Percentiles rank a stretch among this genome's conserved stretches.
phyloP scores from a whole-genome alignment of 2,888 invertebrate species.

The Notodonta ziczac region DNA sequence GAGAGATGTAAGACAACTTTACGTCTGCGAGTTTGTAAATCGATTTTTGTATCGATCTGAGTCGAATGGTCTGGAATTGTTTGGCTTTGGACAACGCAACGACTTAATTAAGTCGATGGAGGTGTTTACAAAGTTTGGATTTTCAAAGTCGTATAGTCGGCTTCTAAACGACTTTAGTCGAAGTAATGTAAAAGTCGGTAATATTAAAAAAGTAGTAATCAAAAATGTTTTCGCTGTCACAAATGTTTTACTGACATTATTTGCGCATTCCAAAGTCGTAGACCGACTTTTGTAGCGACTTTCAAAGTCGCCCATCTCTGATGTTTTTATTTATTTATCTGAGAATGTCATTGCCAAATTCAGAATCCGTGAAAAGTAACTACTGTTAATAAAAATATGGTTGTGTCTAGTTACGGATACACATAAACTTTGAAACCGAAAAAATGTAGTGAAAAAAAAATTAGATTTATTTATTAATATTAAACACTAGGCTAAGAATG shows the following conservation, averaged over 20 bases:
- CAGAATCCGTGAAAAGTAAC: slow-evolving; percentile 61
- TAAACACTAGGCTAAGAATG: slow-evolving; percentile 55
- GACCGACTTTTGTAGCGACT: slow-evolving; percentile 36
- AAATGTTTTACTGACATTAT: slow-evolving; percentile 19
- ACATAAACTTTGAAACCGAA: slow-evolving; percentile 65
- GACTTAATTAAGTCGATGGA: slow-evolving; percentile 24
- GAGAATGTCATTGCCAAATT: slow-evolving; percentile 74
- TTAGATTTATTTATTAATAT: slow-evolving; percentile 79
- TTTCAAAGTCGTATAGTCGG: slow-evolving; percentile 22
- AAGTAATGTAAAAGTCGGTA: slow-evolving; percentile 24
- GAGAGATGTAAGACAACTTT: slow-evolving; percentile 6
- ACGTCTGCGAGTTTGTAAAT: neutral
- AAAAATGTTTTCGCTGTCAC: slow-evolving; percentile 38
- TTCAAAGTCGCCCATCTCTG: slow-evolving; percentile 51
- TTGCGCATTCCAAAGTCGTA: slow-evolving; percentile 35
- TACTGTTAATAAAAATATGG: slow-evolving; percentile 73
- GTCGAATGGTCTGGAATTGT: slow-evolving; percentile 1
- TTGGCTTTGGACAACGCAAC: slow-evolving; percentile 14
- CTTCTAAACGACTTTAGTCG: slow-evolving; percentile 44
- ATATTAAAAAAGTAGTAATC: slow-evolving; percentile 28
- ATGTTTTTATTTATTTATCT: slow-evolving; percentile 42
- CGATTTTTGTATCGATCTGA: slow-evolving; percentile 6
- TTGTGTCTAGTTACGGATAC: slow-evolving; percentile 82
- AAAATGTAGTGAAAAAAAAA: slow-evolving; percentile 63
- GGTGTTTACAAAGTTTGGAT: neutral